These are phyloP conservation scores for Meles meles DNA, from an alignment of 2,113 vertebrate species.

Conservation along the genomic window DNA sequence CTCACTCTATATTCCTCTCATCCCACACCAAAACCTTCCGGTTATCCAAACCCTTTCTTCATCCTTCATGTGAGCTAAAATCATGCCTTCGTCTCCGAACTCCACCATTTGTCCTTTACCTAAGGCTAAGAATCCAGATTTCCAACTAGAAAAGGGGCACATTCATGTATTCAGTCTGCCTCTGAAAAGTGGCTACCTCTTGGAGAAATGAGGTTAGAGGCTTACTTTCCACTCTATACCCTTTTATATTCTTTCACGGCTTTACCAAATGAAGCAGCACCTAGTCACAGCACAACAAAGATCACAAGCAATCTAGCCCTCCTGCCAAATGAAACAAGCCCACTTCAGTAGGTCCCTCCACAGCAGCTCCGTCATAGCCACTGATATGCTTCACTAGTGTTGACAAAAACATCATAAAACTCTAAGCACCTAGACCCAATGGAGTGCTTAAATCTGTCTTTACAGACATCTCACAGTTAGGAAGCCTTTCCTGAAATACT, in stretches of 20 bases:
- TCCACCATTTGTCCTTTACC: not conserved
- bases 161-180: not conserved
- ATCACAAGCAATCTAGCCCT: not conserved
- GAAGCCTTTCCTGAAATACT: not conserved
- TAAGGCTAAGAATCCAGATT: not conserved
- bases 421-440: not conserved
- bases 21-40: not conserved
- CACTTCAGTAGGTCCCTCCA: not conserved
- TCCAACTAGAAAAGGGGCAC: not conserved
- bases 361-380: not conserved
- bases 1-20: not conserved
- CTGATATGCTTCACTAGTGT: not conserved
- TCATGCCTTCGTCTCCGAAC: not conserved
- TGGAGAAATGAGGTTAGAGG: not conserved
- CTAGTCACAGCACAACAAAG: not conserved
- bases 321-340: not conserved
- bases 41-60: not conserved
- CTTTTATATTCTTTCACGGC: not conserved
- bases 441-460: not conserved
- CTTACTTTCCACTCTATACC: not conserved
- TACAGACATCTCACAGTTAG: not conserved
- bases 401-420: constrained; percentile 5
- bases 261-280: not conserved
- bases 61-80: not conserved
- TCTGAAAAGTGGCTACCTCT: not conserved